Conservation (phyloP, 2,888 invertebrate species). For the Lithosia quadra region DNA sequence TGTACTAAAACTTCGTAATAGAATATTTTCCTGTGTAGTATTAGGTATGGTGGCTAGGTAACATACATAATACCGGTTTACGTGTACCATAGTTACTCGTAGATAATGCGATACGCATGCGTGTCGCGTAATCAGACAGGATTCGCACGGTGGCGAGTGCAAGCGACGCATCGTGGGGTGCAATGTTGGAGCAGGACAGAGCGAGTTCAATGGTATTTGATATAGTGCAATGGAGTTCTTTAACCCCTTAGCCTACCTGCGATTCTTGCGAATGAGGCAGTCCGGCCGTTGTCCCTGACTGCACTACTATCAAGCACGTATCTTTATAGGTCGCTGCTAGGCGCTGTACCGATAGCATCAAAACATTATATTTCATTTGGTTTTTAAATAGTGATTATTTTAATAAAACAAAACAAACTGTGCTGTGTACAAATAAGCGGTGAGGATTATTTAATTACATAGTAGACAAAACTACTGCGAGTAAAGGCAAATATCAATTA, state of each 20-base stretch:
- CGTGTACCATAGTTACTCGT: constrained; percentile 69
- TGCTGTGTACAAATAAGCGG: background rate
- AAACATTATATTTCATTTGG: constrained; percentile 16
- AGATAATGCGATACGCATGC: constrained; percentile 83
- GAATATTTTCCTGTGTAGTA: constrained; percentile 40
- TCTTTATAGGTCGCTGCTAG: constrained; percentile 84
- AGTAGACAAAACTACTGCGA: constrained; percentile 7
- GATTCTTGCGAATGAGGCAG: constrained; percentile 85
- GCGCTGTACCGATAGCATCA: constrained; percentile 69
- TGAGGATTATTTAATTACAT: constrained; percentile 6
- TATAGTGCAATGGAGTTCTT: constrained; percentile 86
- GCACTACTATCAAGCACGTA: constrained; percentile 81
- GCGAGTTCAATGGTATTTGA: constrained; percentile 87
- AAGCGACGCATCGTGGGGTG: constrained; percentile 74
- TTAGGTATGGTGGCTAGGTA: constrained; percentile 54
- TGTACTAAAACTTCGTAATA: constrained; percentile 28
- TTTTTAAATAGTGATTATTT: background rate
- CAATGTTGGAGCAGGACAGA: constrained; percentile 75
- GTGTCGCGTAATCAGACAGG: constrained; percentile 83
- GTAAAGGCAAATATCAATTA: constrained; percentile 27
- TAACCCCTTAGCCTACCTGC: constrained; percentile 87
- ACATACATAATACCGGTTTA: constrained; percentile 64
- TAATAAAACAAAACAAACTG: background rate
- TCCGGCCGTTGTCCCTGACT: constrained; percentile 85
- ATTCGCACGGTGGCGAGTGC: constrained; percentile 82